Conservation (phyloP, 2,113 vertebrate genomes). For the Tiliqua scincoides region DNA sequence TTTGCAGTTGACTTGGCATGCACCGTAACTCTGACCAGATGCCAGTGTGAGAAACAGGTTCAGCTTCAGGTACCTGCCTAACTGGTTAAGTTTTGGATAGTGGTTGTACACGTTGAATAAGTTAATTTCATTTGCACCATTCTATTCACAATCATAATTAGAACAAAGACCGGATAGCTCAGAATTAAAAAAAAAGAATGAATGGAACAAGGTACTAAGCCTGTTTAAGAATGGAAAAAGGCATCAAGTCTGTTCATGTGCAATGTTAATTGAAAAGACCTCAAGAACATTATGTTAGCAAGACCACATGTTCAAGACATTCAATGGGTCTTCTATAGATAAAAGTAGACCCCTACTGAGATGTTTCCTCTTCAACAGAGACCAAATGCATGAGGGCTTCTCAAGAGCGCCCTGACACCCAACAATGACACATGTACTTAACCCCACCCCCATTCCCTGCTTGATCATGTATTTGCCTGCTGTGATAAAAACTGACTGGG, state of each 20-base stretch:
- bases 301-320: not conserved
- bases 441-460: too few species aligned
- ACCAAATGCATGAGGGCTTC: too few species aligned
- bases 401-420: too few species aligned
- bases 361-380: too few species aligned
- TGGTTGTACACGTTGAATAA: not conserved
- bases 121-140: not conserved
- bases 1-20: constrained; percentile 30
- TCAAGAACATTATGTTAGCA: not conserved
- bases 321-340: not conserved
- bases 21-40: constrained; percentile 30
- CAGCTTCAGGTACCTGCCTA: not conserved
- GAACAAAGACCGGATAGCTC: not conserved
- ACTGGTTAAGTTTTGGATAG: not conserved
- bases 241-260: not conserved
- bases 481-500: too few species aligned
- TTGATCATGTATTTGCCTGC: too few species aligned
- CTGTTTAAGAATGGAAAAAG: not conserved
- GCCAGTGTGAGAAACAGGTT: constrained; percentile 18
- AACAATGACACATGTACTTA: too few species aligned
- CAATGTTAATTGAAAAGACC: not conserved
- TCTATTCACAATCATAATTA: not conserved
- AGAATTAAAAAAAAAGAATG: too few species aligned
- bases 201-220: not conserved
- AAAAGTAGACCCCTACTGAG: too few species aligned